phyloP scores from a whole-genome alignment of 2,888 invertebrate species.

The Pammene fasciana region DNA sequence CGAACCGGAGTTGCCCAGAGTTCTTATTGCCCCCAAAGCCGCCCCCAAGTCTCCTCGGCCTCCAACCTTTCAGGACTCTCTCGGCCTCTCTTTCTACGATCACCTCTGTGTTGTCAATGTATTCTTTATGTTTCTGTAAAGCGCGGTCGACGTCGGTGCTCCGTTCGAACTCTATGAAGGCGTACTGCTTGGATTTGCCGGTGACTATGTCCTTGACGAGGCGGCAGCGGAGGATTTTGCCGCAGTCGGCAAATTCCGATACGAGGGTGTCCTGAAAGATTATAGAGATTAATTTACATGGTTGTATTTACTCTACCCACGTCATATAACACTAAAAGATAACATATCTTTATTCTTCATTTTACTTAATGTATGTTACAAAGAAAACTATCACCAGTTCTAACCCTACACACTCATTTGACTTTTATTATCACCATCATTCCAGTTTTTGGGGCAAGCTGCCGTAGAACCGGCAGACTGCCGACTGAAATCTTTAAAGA shows the following conservation, averaged over 20 bases:
- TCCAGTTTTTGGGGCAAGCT: too few relatives aligned
- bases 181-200: constrained; percentile 91
- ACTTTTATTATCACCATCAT: too few relatives aligned
- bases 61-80: constrained; percentile 89
- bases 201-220: constrained; percentile 92
- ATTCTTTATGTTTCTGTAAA: constrained; percentile 82
- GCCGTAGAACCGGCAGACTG: too few relatives aligned
- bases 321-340: too few relatives aligned
- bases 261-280: constrained; percentile 78
- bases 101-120: constrained; percentile 87
- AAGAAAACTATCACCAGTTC: too few relatives aligned
- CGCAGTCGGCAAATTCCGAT: constrained; percentile 85
- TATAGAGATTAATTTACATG: not conserved
- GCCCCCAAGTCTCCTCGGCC: constrained; percentile 92
- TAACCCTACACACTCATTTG: too few relatives aligned
- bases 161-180: constrained; percentile 91
- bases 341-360: too few relatives aligned
- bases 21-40: constrained; percentile 94
- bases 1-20: constrained; percentile 94
- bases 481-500: too few relatives aligned
- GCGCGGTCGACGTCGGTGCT: constrained; percentile 85
- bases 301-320: too few relatives aligned
- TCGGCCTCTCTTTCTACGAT: constrained; percentile 90
- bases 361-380: too few relatives aligned
- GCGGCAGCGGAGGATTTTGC: constrained; percentile 85